These are phyloP conservation scores for Beroe forskalii DNA, from an alignment of 37 sponge, comb jelly and placozoan genomes.

Conservation along the genomic window DNA sequence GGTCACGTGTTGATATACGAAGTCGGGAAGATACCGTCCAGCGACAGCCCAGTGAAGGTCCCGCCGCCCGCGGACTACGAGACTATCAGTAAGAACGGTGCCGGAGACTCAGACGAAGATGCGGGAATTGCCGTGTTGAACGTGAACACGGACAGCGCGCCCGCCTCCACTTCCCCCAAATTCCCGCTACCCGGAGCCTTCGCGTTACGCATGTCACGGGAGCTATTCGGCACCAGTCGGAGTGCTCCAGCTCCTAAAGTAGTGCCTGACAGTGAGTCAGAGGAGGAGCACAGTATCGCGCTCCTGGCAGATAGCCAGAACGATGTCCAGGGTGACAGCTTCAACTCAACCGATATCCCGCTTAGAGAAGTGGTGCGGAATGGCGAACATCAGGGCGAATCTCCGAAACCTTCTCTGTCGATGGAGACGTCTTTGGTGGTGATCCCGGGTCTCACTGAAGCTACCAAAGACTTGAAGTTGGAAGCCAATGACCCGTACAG, in stretches of 20 bases:
- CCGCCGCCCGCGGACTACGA: neutral
- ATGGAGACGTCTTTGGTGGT: conserved; percentile 21
- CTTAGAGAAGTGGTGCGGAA: neutral
- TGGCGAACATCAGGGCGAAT: neutral
- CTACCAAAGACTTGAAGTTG: neutral
- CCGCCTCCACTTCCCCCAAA: neutral
- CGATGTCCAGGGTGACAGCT: neutral
- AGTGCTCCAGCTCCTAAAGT: neutral
- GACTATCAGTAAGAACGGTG: neutral
- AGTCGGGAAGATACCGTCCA: neutral
- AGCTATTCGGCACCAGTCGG: neutral
- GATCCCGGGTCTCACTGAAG: neutral
- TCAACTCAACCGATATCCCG: neutral
- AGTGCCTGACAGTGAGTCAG: neutral
- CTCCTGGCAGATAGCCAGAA: neutral
- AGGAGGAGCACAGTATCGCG: neutral
- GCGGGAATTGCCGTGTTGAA: neutral
- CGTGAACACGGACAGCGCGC: neutral
- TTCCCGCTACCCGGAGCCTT: neutral
- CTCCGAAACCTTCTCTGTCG: neutral
- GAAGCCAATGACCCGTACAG: neutral
- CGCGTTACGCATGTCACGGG: neutral
- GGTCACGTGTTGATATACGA: conserved; percentile 62
- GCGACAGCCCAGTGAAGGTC: neutral
- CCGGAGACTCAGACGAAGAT: neutral